A percentile compares a stretch with the other conserved stretches of the same genome.
Conservation (phyloP, 2,888 invertebrate genomes). For the Hirtodrosophila trivittata region DNA sequence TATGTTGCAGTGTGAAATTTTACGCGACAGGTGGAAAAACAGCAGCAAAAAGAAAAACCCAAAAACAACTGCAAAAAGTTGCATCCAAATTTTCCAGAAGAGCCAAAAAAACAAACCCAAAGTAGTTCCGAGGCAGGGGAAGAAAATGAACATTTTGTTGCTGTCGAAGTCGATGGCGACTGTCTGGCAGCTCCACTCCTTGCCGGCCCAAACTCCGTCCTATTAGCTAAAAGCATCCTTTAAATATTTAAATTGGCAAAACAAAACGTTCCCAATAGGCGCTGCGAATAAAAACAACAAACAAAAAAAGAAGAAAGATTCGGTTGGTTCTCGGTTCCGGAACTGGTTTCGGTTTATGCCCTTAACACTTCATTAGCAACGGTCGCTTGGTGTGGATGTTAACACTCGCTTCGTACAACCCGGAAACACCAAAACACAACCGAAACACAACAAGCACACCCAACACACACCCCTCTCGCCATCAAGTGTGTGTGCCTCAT, state of each 20-base stretch:
- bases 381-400: conserved; percentile 37
- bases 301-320: conserved; percentile 6
- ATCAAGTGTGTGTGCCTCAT: conserved; percentile 33
- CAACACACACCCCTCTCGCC: neutral
- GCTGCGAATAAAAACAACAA: neutral
- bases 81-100: conserved; percentile 52
- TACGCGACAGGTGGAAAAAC: conserved; percentile 77
- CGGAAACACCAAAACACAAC: conserved; percentile 12
- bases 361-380: conserved; percentile 63
- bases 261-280: conserved; percentile 36
- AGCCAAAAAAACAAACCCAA: conserved; percentile 3
- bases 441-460: conserved; percentile 6
- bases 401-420: conserved; percentile 54
- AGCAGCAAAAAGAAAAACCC: conserved; percentile 22
- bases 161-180: conserved; percentile 5
- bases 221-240: conserved; percentile 41
- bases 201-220: neutral
- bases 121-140: neutral
- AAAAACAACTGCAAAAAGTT: conserved; percentile 53
- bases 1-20: conserved; percentile 78
- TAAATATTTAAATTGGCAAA: conserved; percentile 28
- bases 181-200: conserved; percentile 7
- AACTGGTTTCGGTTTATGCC: conserved; percentile 8
- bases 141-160: conserved; percentile 4
- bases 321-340: neutral